Conservation (phyloP, 2,888 invertebrate species). For the Eubasilissa splendida region DNA sequence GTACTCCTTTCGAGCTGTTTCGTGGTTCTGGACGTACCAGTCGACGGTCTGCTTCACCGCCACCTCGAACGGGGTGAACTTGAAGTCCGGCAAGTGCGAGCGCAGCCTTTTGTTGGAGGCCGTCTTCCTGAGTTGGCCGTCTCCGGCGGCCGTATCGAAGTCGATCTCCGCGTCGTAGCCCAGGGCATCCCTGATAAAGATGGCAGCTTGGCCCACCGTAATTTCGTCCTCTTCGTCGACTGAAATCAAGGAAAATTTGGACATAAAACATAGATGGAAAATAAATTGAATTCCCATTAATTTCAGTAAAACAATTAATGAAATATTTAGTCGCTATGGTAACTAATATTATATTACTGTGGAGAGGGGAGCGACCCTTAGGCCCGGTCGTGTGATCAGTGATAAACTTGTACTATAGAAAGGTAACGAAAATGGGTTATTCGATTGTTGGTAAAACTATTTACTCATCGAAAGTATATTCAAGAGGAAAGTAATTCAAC, state of each 20-base stretch:
- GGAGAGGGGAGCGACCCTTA: too few relatives aligned
- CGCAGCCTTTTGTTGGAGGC: slow-evolving; percentile 94
- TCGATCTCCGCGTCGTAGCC: slow-evolving; percentile 82
- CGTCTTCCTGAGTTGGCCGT: slow-evolving; percentile 98
- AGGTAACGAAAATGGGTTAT: too few relatives aligned
- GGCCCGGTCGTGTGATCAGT: too few relatives aligned
- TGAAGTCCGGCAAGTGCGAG: slow-evolving; percentile 83
- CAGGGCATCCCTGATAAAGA: slow-evolving; percentile 87
- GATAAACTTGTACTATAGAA: too few relatives aligned
- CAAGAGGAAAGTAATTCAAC: too few relatives aligned
- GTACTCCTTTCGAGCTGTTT: slow-evolving; percentile 74
- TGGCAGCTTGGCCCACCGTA: slow-evolving; percentile 88
- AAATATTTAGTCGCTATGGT: too few relatives aligned
- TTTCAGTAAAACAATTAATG: too few relatives aligned
- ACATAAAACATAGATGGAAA: neutral
- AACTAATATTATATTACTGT: too few relatives aligned
- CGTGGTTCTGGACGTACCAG: slow-evolving; percentile 90
- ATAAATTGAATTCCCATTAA: too few relatives aligned
- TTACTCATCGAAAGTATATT: too few relatives aligned
- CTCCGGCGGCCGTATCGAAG: slow-evolving; percentile 90
- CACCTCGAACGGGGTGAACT: slow-evolving; percentile 89
- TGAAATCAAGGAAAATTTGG: slow-evolving; percentile 62
- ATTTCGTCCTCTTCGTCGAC: slow-evolving; percentile 96
- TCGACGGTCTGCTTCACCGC: slow-evolving; percentile 89
- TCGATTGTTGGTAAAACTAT: too few relatives aligned